Evolutionary conservation across 1,140 invertebrate genomes (phyloP).

Genomic region (Pseudomyrmex dendroicus): DNA sequence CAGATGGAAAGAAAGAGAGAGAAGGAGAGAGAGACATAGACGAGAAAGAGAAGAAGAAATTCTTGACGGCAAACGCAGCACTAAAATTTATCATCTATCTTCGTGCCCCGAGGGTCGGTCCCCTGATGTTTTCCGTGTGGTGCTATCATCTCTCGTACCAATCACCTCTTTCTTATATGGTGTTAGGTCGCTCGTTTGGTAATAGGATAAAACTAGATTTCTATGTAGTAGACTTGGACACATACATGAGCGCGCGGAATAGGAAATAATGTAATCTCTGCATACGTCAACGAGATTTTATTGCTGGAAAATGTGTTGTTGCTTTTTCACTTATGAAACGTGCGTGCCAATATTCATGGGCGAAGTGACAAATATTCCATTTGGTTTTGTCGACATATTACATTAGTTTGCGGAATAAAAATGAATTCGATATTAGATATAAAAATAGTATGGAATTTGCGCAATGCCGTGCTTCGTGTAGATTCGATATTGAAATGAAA

Average conservation of each 20-base stretch:
- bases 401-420: neutral
- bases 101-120: constrained; percentile 65
- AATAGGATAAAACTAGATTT: constrained; percentile 29
- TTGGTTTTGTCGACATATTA: neutral
- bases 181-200: constrained; percentile 31
- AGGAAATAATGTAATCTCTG: constrained; percentile 31
- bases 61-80: constrained; percentile 27
- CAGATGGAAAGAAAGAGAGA: constrained; percentile 14
- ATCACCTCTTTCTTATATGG: constrained; percentile 17
- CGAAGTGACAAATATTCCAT: neutral
- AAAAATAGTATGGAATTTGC: constrained; percentile 3
- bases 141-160: neutral
- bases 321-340: neutral
- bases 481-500: constrained; percentile 11
- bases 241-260: neutral
- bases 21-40: constrained; percentile 4
- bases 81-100: constrained; percentile 75
- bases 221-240: neutral
- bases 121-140: constrained; percentile 11
- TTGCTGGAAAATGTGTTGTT: constrained; percentile 10
- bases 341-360: neutral
- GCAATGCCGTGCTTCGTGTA: no score
- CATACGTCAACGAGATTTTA: constrained; percentile 27
- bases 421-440: neutral
- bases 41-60: constrained; percentile 11